Evolutionary conservation across 2,113 vertebrate genomes (phyloP), one percentile per base, ranked within the genome.

Genomic region (Hoplias malabaricus): DNA sequence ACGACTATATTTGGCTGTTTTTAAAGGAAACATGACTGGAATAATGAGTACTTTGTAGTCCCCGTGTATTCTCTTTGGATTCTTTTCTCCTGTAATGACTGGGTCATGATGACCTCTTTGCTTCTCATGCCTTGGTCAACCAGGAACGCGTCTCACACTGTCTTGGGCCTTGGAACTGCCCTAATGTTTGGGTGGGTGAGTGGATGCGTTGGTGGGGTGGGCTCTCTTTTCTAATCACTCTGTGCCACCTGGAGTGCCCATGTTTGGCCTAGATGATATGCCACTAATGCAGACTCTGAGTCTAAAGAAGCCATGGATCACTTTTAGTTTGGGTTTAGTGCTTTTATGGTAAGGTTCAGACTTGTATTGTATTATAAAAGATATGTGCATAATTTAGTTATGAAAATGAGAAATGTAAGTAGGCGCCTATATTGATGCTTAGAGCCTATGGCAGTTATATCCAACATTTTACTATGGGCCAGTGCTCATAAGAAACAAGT

Each of bases 141-240:
- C 4, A 16, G 2, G 13, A 48, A 48, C 2, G 16, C 16, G 10
- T 71, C 21, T 1, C n/a, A 25, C n/a, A 40, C 4, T 27, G 59
- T 3, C n/a, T 53, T 1, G 31, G 48, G 12, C 36, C 43, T 21
- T n/a, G 21, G n/a, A n/a, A 6, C 11, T 29, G 4, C 72, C 21
- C 31, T 38, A 31, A 16, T 25, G 25, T 43, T 10, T 56, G 79
- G 69, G 74, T 77, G 80, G 69, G 27, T 56, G 38, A n/a, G n/a
- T n/a, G n/a, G n/a, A n/a, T n/a, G n/a, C n/a, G n/a, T 33, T 74
- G 74, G 74, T 81, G 69, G 5, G 69, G 74, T 77, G 62, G 34
- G 48, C 33, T 2, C 1, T 54, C 19, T 4, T 5, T 25, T 68
- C 31, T 81, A 81, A 77, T 77, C 80, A 73, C 13, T 29, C 42